Evolutionary conservation across 1,140 invertebrate species (phyloP).

Genomic region (Anoplophora glabripennis): DNA sequence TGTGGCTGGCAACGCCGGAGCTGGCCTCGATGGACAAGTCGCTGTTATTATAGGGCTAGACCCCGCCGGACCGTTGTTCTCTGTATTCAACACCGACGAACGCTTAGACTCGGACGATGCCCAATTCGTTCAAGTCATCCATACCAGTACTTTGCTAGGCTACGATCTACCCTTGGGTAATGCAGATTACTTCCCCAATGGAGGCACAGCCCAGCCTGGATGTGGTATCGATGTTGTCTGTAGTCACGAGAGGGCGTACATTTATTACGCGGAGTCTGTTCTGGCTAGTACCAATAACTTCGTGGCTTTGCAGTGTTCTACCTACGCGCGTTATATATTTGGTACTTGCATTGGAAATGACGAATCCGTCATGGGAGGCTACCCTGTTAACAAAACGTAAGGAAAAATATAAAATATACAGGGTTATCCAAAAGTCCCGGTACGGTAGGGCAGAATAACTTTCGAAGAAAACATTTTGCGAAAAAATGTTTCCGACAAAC

Average conservation of each 20-base stretch:
- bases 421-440: no score
- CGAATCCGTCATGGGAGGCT: no score
- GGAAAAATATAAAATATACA: no score
- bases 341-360: no score
- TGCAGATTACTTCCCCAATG: conserved; percentile 71
- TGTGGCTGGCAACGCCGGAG: conserved; percentile 55
- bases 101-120: conserved; percentile 62
- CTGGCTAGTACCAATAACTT: conserved; percentile 30
- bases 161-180: conserved; percentile 61
- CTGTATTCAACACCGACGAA: conserved; percentile 48
- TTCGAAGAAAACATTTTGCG: no score
- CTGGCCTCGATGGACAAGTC: conserved; percentile 44
- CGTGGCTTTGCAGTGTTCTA: conserved; percentile 36
- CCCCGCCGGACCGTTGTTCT: conserved; percentile 56
- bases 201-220: conserved; percentile 60
- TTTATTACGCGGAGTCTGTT: conserved; percentile 51
- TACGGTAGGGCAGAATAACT: no score
- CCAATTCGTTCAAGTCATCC: conserved; percentile 61
- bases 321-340: no score
- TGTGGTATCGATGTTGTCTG: conserved; percentile 57
- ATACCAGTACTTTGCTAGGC: conserved; percentile 61
- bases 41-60: conserved; percentile 51
- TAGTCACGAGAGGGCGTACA: conserved; percentile 57
- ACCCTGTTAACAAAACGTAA: no score
- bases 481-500: no score